A percentile compares a stretch with the other conserved stretches of the same genome.
These are phyloP conservation scores for Colletes latitarsis DNA, from an alignment of 1,140 invertebrate species.

Conservation along the genomic window DNA sequence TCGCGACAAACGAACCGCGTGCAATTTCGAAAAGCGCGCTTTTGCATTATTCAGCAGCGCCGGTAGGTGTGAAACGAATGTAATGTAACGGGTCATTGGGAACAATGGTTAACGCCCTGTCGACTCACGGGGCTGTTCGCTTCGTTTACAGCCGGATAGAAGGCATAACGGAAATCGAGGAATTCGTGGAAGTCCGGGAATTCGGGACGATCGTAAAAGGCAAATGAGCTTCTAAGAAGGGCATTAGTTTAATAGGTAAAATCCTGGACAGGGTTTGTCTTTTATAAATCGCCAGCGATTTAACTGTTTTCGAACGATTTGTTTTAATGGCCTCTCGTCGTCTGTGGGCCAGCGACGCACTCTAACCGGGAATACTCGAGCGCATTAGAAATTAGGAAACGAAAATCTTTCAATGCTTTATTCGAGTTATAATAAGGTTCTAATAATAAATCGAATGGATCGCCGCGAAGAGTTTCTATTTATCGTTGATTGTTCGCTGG, in stretches of 20 bases:
- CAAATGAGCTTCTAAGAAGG: conserved; percentile 32
- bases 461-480: too few species aligned
- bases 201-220: conserved; percentile 18
- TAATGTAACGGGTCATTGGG: conserved; percentile 34
- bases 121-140: neutral
- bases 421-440: too few species aligned
- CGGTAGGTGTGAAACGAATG: neutral
- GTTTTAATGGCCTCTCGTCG: neutral
- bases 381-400: too few species aligned
- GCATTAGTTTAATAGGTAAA: conserved; percentile 15
- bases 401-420: too few species aligned
- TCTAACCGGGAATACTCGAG: too few species aligned
- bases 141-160: neutral
- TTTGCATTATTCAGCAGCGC: neutral
- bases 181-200: neutral
- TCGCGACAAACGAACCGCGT: neutral
- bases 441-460: too few species aligned
- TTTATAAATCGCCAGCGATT: neutral
- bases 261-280: neutral
- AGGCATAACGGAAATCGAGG: neutral
- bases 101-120: conserved; percentile 17
- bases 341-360: neutral
- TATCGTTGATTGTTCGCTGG: too few species aligned
- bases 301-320: conserved; percentile 3
- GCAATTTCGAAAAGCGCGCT: neutral